phyloP scores from a whole-genome alignment of 30 jellyfish, hydroid and myxozoan species.

The Rhopilema esculentum region DNA sequence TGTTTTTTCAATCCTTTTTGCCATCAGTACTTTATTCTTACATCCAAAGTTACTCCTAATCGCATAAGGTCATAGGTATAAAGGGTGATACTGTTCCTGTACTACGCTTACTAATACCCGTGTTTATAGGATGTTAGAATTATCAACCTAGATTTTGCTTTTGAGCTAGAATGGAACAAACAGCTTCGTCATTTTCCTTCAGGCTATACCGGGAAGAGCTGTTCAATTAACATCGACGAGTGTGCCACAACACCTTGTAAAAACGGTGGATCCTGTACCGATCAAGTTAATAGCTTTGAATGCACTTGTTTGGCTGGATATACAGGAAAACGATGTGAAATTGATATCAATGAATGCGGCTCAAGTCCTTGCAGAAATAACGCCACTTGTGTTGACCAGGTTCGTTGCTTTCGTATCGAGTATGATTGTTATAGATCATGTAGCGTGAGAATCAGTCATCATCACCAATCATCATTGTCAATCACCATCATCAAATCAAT shows the following conservation, averaged over 20 bases:
- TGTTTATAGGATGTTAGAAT: too few relatives aligned
- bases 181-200: not conserved
- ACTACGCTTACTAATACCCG: too few relatives aligned
- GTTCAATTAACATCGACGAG: conserved; percentile 76
- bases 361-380: conserved; percentile 61
- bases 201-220: conserved; percentile 72
- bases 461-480: too few relatives aligned
- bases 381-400: conserved; percentile 68
- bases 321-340: conserved; percentile 57
- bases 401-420: not conserved
- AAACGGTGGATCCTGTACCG: conserved; percentile 80
- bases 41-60: too few relatives aligned
- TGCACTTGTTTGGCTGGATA: conserved; percentile 62
- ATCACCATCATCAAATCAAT: too few relatives aligned
- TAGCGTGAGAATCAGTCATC: too few relatives aligned
- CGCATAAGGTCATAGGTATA: too few relatives aligned
- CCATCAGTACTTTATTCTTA: too few relatives aligned
- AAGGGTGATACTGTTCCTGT: too few relatives aligned
- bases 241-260: conserved; percentile 78
- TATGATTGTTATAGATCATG: too few relatives aligned
- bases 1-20: too few relatives aligned
- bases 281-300: conserved; percentile 51
- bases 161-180: not conserved
- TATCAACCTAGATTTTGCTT: not conserved
- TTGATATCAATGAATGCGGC: conserved; percentile 62